Evolutionary conservation across 2,113 vertebrate genomes (phyloP).

Genomic region (Pterocles gutturalis): DNA sequence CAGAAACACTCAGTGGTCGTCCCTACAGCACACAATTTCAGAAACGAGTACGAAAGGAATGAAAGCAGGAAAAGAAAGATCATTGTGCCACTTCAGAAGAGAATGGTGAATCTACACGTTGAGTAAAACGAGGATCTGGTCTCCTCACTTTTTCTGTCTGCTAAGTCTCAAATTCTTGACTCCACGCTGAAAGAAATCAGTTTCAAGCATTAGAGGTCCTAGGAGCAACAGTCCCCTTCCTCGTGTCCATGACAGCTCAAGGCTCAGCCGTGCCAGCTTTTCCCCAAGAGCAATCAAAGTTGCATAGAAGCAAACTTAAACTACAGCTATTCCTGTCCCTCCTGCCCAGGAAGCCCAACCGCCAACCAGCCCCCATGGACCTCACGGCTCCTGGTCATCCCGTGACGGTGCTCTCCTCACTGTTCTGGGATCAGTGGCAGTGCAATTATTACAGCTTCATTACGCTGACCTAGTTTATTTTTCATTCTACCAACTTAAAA

Average conservation of each 20-base stretch:
- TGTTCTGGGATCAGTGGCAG: neutral
- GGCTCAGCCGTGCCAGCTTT: neutral
- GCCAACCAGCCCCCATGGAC: neutral
- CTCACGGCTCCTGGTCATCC: neutral
- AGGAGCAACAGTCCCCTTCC: neutral
- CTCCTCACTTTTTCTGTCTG: neutral
- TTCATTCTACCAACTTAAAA: slow-evolving; percentile 15
- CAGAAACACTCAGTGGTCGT: neutral
- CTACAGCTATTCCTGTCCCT: neutral
- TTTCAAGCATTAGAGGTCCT: neutral
- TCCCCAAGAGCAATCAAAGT: neutral
- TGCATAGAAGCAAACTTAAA: neutral
- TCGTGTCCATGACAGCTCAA: neutral
- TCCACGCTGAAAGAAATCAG: neutral
- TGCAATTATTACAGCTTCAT: slow-evolving; percentile 29
- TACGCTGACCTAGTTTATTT: slow-evolving; percentile 66
- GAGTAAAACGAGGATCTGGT: neutral
- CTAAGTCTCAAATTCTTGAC: neutral
- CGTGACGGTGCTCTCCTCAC: neutral
- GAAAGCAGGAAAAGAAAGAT: neutral
- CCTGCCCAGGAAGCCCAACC: neutral
- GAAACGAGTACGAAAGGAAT: neutral
- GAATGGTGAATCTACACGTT: neutral
- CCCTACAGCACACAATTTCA: neutral
- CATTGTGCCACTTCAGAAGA: neutral